These are phyloP conservation scores for Formica exsecta DNA, from an alignment of 1,140 invertebrate genomes.

Conservation along the genomic window DNA sequence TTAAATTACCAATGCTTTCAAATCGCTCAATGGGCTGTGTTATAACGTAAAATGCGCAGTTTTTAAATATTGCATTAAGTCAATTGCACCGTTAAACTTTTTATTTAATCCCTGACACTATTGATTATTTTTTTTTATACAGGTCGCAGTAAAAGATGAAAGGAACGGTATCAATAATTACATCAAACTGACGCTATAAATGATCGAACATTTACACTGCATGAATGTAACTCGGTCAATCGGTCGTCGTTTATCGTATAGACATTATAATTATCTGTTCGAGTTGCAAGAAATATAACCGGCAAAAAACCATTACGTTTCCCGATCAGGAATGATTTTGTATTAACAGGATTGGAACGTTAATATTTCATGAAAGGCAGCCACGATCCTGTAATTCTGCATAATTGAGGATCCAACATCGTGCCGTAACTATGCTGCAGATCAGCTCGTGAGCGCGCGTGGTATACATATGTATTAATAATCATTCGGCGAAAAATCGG, in stretches of 20 bases:
- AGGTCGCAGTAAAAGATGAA: neutral
- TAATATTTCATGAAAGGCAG: conserved; percentile 70
- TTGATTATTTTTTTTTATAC: conserved; percentile 31
- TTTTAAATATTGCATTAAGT: conserved; percentile 21
- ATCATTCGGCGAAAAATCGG: conserved; percentile 69
- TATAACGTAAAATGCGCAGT: neutral
- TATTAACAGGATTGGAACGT: conserved; percentile 66
- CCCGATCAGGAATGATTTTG: conserved; percentile 55
- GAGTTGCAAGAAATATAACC: conserved; percentile 39
- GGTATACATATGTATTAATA: conserved; percentile 38
- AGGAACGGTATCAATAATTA: conserved; percentile 24
- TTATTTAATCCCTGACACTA: neutral
- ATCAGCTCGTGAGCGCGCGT: neutral
- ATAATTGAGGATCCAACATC: conserved; percentile 68
- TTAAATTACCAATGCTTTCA: conserved; percentile 22
- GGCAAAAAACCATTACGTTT: conserved; percentile 53
- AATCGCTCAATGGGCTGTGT: neutral
- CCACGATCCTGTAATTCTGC: conserved; percentile 64
- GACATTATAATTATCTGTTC: conserved; percentile 45
- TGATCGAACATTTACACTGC: conserved; percentile 4
- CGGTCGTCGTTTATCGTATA: conserved; percentile 41
- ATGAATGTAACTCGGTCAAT: conserved; percentile 46
- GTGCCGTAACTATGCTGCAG: conserved; percentile 6
- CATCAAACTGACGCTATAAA: neutral
- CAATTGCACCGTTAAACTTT: neutral